Conservation (phyloP, 2,888 invertebrate species). For the Kuschelorhynchus macadamiae region DNA sequence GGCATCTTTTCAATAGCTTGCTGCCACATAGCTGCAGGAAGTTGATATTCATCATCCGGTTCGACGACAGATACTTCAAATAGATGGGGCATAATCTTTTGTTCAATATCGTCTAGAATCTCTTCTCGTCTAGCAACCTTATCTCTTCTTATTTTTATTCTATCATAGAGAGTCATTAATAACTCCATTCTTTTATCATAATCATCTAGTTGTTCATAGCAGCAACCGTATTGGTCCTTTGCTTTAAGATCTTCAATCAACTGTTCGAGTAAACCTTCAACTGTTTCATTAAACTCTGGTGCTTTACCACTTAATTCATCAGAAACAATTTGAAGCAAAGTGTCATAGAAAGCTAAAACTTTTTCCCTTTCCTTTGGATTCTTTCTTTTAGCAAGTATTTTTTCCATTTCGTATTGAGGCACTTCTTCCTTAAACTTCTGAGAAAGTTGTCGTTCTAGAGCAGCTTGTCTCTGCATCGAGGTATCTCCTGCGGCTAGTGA, state of each 20-base stretch:
- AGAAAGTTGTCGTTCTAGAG: slow-evolving; percentile 60
- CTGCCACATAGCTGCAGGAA: slow-evolving; percentile 67
- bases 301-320: slow-evolving; percentile 67
- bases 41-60: slow-evolving; percentile 61
- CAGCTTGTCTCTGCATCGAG: slow-evolving; percentile 26
- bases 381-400: slow-evolving; percentile 64
- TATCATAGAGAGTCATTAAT: slow-evolving; percentile 62
- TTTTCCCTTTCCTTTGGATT: slow-evolving; percentile 64
- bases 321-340: slow-evolving; percentile 66
- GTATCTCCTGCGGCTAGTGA: slow-evolving; percentile 43
- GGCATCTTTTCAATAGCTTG: slow-evolving; percentile 66
- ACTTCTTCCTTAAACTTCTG: slow-evolving; percentile 61
- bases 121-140: slow-evolving; percentile 63
- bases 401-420: slow-evolving; percentile 64
- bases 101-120: slow-evolving; percentile 64
- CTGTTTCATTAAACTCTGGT: slow-evolving; percentile 59
- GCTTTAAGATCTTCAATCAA: slow-evolving; percentile 62
- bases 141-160: slow-evolving; percentile 58
- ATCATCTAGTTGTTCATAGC: slow-evolving; percentile 59
- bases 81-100: slow-evolving; percentile 56
- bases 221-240: slow-evolving; percentile 58
- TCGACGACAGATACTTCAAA: slow-evolving; percentile 61
- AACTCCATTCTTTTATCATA: slow-evolving; percentile 60
- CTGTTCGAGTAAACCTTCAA: slow-evolving; percentile 64
- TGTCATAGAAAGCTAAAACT: slow-evolving; percentile 67